Conservation (phyloP, 2,888 invertebrate genomes). For the Herminia tarsipennalis region DNA sequence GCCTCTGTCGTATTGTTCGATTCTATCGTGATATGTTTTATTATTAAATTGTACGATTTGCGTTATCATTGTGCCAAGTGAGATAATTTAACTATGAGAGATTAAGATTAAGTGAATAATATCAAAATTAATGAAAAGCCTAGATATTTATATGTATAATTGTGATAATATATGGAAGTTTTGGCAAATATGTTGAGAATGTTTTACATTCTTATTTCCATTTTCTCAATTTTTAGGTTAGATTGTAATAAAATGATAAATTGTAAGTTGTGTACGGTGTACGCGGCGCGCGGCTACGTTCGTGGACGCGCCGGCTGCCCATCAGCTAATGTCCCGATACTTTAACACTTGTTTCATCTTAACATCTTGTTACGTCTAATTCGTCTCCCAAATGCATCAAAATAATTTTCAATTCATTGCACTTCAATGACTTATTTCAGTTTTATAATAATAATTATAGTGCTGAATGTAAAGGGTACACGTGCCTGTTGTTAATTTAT, state of each 20-base stretch:
- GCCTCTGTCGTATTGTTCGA: slow-evolving; percentile 57
- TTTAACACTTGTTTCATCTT: slow-evolving; percentile 29
- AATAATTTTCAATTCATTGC: slow-evolving; percentile 64
- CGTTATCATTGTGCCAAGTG: slow-evolving; percentile 84
- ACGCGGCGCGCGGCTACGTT: slow-evolving; percentile 4
- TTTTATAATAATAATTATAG: slow-evolving; percentile 15
- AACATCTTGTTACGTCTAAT: slow-evolving; percentile 32
- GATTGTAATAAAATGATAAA: slow-evolving; percentile 53
- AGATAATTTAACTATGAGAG: slow-evolving; percentile 81
- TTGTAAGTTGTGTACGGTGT: slow-evolving; percentile 34
- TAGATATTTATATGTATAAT: slow-evolving; percentile 82
- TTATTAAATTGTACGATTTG: slow-evolving; percentile 77
- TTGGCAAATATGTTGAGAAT: slow-evolving; percentile 73
- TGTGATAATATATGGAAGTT: slow-evolving; percentile 85
- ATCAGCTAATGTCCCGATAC: slow-evolving; percentile 29
- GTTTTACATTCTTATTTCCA: slow-evolving; percentile 69
- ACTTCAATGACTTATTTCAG: slow-evolving; percentile 21
- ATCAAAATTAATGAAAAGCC: slow-evolving; percentile 82
- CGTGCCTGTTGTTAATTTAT: slow-evolving; percentile 16
- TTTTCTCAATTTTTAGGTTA: slow-evolving; percentile 66
- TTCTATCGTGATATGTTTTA: slow-evolving; percentile 67
- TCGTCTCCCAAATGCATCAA: slow-evolving; percentile 61
- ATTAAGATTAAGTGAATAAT: slow-evolving; percentile 84
- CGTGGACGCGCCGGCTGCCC: slow-evolving; percentile 11
- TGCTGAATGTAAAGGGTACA: slow-evolving; percentile 47